Evolutionary conservation across 2,888 invertebrate genomes (phyloP).

Genomic region (Phortica okadai): DNA sequence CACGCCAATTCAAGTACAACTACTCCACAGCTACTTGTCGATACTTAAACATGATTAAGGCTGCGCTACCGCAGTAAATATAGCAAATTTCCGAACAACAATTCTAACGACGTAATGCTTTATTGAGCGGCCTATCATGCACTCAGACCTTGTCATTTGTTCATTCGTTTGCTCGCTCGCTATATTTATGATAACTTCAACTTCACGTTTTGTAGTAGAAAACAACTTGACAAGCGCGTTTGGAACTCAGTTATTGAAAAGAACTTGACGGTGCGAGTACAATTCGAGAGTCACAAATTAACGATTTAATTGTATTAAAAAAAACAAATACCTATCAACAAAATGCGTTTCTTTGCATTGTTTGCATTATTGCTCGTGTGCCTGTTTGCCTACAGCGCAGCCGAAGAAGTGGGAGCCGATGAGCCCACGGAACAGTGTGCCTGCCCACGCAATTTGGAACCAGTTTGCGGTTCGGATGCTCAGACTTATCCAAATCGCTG

Average conservation of each 20-base stretch:
- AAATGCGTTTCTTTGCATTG: constrained; percentile 56
- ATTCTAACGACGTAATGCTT: too few species aligned
- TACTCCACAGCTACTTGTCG: too few species aligned
- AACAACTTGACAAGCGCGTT: background rate
- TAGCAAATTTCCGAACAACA: too few species aligned
- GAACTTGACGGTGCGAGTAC: background rate
- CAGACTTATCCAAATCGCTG: constrained; percentile 65
- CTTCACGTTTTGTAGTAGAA: background rate
- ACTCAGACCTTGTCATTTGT: background rate
- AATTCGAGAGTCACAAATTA: background rate
- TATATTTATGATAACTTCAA: background rate
- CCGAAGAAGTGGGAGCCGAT: constrained; percentile 42
- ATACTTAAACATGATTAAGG: too few species aligned
- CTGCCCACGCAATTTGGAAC: constrained; percentile 53
- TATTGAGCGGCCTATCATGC: too few species aligned
- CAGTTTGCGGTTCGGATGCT: constrained; percentile 57
- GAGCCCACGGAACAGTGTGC: constrained; percentile 40
- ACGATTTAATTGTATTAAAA: background rate
- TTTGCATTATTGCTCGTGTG: constrained; percentile 52
- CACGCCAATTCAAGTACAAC: too few species aligned
- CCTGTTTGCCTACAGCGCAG: constrained; percentile 44
- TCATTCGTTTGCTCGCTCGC: background rate
- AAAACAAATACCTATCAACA: constrained; percentile 23
- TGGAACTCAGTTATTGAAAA: background rate
- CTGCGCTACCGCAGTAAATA: too few species aligned